These are phyloP conservation scores for Eubasilissa splendida DNA, from an alignment of 2,888 invertebrate genomes.

Conservation along the genomic window DNA sequence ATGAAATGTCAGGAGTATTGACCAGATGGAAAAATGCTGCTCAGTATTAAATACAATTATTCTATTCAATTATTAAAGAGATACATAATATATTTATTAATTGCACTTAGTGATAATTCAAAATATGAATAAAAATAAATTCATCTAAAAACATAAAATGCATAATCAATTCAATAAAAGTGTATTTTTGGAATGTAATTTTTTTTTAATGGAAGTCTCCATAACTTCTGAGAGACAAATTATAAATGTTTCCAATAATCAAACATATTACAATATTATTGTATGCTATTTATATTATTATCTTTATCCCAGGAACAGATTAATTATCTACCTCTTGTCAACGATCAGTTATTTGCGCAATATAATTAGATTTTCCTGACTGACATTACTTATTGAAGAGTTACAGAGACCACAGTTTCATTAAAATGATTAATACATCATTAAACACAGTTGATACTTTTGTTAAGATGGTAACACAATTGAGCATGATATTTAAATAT, in stretches of 20 bases:
- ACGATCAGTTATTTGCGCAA: too few species aligned
- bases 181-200: constrained; percentile 16
- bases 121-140: too few species aligned
- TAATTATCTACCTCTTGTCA: too few species aligned
- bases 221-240: too few species aligned
- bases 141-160: not conserved
- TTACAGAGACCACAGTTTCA: not conserved
- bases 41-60: not conserved
- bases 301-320: too few species aligned
- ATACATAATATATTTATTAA: too few species aligned
- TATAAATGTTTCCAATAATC: too few species aligned
- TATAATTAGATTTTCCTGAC: too few species aligned
- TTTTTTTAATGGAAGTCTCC: not conserved
- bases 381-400: not conserved
- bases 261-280: too few species aligned
- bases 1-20: constrained; percentile 4
- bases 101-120: too few species aligned
- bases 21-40: constrained; percentile 3
- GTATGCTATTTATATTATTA: too few species aligned
- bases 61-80: too few species aligned
- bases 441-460: constrained; percentile 7
- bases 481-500: constrained; percentile 36
- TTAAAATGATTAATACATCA: not conserved
- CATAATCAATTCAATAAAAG: not conserved
- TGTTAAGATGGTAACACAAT: constrained; percentile 10